Conservation (phyloP, 2,888 invertebrate genomes). For the Drosophila affinis region DNA sequence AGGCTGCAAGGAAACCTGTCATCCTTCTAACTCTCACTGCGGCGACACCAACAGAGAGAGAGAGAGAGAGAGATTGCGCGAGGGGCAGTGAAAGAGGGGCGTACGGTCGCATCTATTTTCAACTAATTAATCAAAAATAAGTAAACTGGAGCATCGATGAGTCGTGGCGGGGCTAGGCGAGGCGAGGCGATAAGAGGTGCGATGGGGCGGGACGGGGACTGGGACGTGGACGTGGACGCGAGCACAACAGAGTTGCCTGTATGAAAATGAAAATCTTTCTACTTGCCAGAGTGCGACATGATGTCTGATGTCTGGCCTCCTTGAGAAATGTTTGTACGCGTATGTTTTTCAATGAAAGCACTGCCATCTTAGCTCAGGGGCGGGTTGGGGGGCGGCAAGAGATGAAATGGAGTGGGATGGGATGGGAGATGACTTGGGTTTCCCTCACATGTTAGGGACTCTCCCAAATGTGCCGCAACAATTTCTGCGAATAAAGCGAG, state of each 20-base stretch:
- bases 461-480: slow-evolving; percentile 72
- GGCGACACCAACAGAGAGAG: not conserved
- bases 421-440: slow-evolving; percentile 32
- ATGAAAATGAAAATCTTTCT: slow-evolving; percentile 34
- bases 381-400: not conserved
- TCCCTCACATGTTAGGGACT: slow-evolving; percentile 51
- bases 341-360: slow-evolving; percentile 55
- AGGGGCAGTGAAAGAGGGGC: slow-evolving; percentile 3
- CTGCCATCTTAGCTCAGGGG: slow-evolving; percentile 21
- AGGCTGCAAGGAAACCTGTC: slow-evolving; percentile 59
- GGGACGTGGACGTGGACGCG: slow-evolving; percentile 6
- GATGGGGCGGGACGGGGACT: slow-evolving; percentile 15
- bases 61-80: not conserved
- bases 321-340: slow-evolving; percentile 30
- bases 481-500: slow-evolving; percentile 64
- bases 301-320: slow-evolving; percentile 27
- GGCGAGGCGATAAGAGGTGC: slow-evolving; percentile 9
- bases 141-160: slow-evolving; percentile 76
- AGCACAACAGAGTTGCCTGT: slow-evolving; percentile 32
- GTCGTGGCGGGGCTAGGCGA: slow-evolving; percentile 48
- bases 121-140: slow-evolving; percentile 79
- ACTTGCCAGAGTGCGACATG: slow-evolving; percentile 54
- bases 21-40: slow-evolving; percentile 57
- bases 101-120: slow-evolving; percentile 70
- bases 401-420: not conserved